Evolutionary conservation across 1,140 invertebrate species (phyloP).

Genomic region (Argopecten irradians): DNA sequence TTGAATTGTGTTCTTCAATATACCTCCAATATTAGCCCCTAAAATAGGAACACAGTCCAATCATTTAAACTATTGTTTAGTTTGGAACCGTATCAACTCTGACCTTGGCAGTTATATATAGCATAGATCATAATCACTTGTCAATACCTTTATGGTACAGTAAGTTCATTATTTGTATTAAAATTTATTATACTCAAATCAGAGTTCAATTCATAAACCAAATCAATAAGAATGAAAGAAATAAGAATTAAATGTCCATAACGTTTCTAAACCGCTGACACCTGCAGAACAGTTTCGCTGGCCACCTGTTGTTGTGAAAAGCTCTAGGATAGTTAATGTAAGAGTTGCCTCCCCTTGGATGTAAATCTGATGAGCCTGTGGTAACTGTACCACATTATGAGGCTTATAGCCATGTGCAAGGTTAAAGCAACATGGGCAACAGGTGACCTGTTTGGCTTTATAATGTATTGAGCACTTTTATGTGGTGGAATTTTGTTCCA

Average conservation of each 20-base stretch:
- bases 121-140: neutral
- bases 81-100: neutral
- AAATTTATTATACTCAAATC: slow-evolving; percentile 2
- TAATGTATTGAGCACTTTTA: no score
- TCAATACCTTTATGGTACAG: neutral
- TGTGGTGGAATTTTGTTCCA: neutral
- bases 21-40: neutral
- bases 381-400: neutral
- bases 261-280: neutral
- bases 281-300: neutral
- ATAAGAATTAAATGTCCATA: neutral
- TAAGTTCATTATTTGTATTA: neutral
- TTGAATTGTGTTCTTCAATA: neutral
- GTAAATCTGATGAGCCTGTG: no score
- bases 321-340: neutral
- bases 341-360: slow-evolving; percentile 7
- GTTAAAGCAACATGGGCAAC: no score
- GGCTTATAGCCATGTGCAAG: no score
- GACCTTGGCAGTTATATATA: neutral
- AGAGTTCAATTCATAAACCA: neutral
- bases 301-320: slow-evolving; percentile 14
- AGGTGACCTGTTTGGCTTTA: no score
- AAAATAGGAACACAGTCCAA: neutral
- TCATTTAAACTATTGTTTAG: neutral
- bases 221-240: slow-evolving; percentile 5